Base-by-base conservation (phyloP, 2,888 invertebrate species). In the Druceiella hillmani region DNA sequence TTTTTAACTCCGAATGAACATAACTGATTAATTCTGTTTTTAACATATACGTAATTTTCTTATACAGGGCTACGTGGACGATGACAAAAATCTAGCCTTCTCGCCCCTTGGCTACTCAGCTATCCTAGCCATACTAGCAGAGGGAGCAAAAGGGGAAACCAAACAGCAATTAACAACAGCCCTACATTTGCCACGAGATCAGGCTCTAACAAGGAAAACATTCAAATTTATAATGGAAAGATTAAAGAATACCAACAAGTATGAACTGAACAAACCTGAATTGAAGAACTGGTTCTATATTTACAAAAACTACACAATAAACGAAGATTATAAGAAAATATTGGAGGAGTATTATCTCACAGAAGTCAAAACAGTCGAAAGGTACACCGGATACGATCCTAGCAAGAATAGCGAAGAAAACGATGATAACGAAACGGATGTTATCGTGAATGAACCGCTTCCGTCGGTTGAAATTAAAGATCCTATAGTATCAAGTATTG, bases 251-350 rank as follows among this genome's bases (percentile, higher is more conserved):
- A 66, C 59, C 2, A 61, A 68, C 33, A 63, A 67, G 41, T 71
- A 68, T 46, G 65, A 66, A 56, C 58, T 62, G 36, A 73, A 73
- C 44, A 63, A 66, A 40, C 80, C 80, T 1, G 77, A 80, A 47
- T 62, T 81, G 45, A 78, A 78, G 53, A 79, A 78, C 50, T 81
- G 75, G 66, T 75, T 81, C 51, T 81, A 81, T 49, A 73, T 81
- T 4, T 81, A 81, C 55, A 77, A 77, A 50, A 81, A 81, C 50
- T 74, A 77, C 51, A 75, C 76, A 0, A 75, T 76, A 3, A 71
- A 74, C 41, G 74, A 78, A 25, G 73, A 75, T 15, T 81, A 75
- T 52, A 77, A 75, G 47, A 64, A 75, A 46, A 58, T 76, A 30
- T 54, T 81, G 3, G 65, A 67, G 54, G 70, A 77, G 32, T 72